Evolutionary conservation across 2,113 vertebrate genomes (phyloP).

Genomic region (Elephas maximus): DNA sequence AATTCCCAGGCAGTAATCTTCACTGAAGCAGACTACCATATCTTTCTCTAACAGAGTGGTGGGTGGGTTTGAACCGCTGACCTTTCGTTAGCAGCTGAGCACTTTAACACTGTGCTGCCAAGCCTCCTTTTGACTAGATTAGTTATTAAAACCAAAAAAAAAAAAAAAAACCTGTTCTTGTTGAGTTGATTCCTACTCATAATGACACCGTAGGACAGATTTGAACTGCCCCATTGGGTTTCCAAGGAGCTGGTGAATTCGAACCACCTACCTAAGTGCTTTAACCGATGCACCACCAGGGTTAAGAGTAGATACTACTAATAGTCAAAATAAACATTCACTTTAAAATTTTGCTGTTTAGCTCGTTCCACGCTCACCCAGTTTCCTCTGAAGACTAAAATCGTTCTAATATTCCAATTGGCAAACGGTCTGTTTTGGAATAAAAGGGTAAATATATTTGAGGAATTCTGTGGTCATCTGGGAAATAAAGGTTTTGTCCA

Average conservation of each 20-base stretch:
- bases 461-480: not conserved
- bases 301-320: not conserved
- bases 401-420: not conserved
- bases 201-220: too few species aligned
- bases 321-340: not conserved
- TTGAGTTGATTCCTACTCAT: too few species aligned
- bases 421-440: conserved; percentile 17
- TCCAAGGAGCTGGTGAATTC: not conserved
- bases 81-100: not conserved
- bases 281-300: not conserved
- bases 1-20: not conserved
- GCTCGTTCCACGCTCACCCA: not conserved
- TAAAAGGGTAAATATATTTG: conserved; percentile 11
- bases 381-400: conserved; percentile 18
- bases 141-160: not conserved
- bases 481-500: conserved; percentile 18
- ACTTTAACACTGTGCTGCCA: not conserved
- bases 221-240: too few species aligned
- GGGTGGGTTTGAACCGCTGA: not conserved
- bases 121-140: not conserved
- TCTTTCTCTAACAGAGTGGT: not conserved
- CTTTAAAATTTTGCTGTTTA: not conserved
- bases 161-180: too few species aligned
- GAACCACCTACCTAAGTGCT: not conserved
- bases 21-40: not conserved